Percentiles rank a stretch among this genome's conserved stretches.
Conservation (phyloP, 2,888 invertebrate species). For the Leucozona laternaria region DNA sequence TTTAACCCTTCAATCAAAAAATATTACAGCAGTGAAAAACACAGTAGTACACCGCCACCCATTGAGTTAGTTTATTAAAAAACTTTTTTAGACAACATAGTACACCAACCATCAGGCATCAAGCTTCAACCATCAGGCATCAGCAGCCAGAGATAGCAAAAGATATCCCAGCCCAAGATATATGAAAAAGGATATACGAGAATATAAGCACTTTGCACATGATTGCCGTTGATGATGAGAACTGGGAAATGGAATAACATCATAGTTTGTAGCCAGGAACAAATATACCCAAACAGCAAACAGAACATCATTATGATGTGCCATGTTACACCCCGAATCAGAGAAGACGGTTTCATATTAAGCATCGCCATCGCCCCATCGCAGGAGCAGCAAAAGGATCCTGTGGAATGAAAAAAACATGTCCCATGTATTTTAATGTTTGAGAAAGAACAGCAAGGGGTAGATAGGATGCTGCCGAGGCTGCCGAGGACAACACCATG, state of each 20-base stretch:
- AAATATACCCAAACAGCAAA: conserved; percentile 65
- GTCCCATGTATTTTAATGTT: conserved; percentile 57
- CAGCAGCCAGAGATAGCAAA: not conserved
- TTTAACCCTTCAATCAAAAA: conserved; percentile 60
- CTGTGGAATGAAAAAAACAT: conserved; percentile 46
- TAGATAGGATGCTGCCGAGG: not conserved
- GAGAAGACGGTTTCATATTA: conserved; percentile 30
- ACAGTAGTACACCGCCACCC: conserved; percentile 23
- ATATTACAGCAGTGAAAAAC: conserved; percentile 29
- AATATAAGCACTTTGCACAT: conserved; percentile 18
- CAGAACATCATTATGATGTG: conserved; percentile 68
- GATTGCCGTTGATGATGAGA: conserved; percentile 30
- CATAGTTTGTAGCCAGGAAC: conserved; percentile 63
- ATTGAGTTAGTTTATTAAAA: conserved; percentile 72
- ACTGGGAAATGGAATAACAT: conserved; percentile 58
- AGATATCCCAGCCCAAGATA: conserved; percentile 49
- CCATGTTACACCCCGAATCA: conserved; percentile 57
- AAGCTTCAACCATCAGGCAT: not conserved
- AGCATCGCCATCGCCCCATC: not conserved
- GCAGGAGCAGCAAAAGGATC: conserved; percentile 1
- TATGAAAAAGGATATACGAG: conserved; percentile 15
- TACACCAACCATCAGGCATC: not conserved
- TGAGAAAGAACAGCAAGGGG: not conserved
- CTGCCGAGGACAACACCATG: not conserved
- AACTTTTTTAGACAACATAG: conserved; percentile 70